Evolutionary conservation across 1,140 invertebrate species (phyloP).

Genomic region (Eufriesea mexicana): DNA sequence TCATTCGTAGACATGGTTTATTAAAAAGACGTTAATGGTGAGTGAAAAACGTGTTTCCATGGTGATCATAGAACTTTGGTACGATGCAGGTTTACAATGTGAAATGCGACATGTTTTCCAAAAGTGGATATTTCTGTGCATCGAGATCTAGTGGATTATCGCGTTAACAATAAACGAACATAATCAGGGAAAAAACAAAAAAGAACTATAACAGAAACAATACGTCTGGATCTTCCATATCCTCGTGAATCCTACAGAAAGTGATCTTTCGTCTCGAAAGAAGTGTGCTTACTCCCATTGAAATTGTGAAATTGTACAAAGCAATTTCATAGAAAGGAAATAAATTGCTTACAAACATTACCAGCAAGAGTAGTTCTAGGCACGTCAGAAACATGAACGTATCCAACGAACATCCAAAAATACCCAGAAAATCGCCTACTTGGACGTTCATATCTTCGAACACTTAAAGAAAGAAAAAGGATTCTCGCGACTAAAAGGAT

Average conservation of each 20-base stretch:
- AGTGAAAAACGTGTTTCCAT: neutral
- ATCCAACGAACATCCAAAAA: neutral
- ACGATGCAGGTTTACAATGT: neutral
- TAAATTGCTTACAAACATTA: neutral
- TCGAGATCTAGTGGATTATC: neutral
- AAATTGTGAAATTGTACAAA: no score
- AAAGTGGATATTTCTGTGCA: conserved; percentile 30
- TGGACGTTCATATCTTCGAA: neutral
- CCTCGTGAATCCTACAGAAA: no score
- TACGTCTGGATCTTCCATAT: no score
- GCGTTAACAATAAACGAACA: neutral
- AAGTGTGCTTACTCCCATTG: no score
- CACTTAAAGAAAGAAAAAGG: neutral
- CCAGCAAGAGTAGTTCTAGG: neutral
- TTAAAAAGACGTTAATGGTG: neutral
- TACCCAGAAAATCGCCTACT: neutral
- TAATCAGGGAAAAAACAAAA: no score
- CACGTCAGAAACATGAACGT: conserved; percentile 12
- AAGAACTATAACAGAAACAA: no score
- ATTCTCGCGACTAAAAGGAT: neutral
- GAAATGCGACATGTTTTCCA: neutral
- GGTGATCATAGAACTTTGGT: neutral
- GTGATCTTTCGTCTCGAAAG: no score
- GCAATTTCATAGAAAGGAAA: neutral
- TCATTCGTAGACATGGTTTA: neutral